Evolutionary conservation across 2,797 vertebrate genomes (phyloP).

Genomic region (Cossypha caffra): DNA sequence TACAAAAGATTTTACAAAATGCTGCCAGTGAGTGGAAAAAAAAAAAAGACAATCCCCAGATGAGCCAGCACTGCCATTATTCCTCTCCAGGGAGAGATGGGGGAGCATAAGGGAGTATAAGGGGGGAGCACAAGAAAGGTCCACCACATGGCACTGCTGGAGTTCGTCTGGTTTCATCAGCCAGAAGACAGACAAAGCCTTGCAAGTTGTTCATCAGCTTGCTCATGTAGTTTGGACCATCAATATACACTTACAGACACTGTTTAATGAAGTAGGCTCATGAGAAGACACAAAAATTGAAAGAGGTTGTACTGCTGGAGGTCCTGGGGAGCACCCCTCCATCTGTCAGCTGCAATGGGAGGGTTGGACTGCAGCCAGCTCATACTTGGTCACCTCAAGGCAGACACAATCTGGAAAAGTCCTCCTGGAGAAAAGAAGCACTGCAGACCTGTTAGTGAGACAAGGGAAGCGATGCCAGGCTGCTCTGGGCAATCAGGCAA

Average conservation of each 20-base stretch:
- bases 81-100: not conserved
- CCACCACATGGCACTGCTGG: not conserved
- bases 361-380: not conserved
- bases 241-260: not conserved
- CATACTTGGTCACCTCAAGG: not conserved
- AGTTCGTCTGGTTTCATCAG: not conserved
- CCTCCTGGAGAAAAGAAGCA: not conserved
- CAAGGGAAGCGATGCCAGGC: not conserved
- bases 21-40: not conserved
- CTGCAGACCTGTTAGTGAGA: not conserved
- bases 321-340: accelerated
- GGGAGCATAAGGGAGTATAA: not conserved
- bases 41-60: not conserved
- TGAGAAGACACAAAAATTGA: not conserved
- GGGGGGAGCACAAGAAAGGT: not conserved
- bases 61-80: not conserved
- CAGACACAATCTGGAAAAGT: not conserved
- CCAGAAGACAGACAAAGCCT: not conserved
- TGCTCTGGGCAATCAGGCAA: not conserved
- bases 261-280: not conserved
- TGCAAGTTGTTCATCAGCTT: not conserved
- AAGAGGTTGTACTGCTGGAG: not conserved
- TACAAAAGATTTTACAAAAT: not conserved
- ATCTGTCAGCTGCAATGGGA: not conserved
- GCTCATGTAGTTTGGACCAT: not conserved